phyloP scores from a whole-genome alignment of 2,113 vertebrate genomes.

The Trichechus manatus region DNA sequence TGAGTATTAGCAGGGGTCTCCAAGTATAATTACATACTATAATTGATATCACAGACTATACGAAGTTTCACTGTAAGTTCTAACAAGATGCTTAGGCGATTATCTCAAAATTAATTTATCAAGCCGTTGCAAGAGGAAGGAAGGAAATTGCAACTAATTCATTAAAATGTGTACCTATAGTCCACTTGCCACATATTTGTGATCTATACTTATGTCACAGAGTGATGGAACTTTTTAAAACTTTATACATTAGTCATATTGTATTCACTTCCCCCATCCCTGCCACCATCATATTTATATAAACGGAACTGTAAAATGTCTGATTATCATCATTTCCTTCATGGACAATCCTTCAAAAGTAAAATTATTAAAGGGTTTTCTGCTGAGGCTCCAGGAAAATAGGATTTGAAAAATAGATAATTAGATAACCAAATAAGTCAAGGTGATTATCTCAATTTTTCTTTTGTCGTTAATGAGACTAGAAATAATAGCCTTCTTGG shows the following conservation, averaged over 20 bases:
- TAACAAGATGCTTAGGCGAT: not conserved
- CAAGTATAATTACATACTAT: not conserved
- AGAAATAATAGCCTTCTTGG: slow-evolving; percentile 9
- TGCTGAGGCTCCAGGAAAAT: slow-evolving; percentile 24
- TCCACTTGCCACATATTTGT: not conserved
- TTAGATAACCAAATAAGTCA: slow-evolving; percentile 49
- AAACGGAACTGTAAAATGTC: not conserved
- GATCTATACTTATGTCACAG: not conserved
- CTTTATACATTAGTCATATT: not conserved
- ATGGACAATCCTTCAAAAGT: not conserved
- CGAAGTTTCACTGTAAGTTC: not conserved
- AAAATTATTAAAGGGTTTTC: slow-evolving; percentile 52
- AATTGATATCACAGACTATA: not conserved
- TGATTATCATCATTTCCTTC: not conserved
- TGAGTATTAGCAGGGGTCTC: not conserved
- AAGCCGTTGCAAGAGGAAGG: not conserved
- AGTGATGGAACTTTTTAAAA: not conserved
- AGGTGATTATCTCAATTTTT: not conserved
- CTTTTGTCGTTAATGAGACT: slow-evolving; percentile 64
- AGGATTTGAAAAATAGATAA: slow-evolving; percentile 61
- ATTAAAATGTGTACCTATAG: not conserved
- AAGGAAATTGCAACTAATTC: not conserved
- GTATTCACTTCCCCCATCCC: not conserved
- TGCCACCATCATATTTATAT: not conserved
- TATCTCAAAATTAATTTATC: not conserved